Evolutionary conservation across 1,140 invertebrate genomes (phyloP).

Genomic region (Amyelois transitella): DNA sequence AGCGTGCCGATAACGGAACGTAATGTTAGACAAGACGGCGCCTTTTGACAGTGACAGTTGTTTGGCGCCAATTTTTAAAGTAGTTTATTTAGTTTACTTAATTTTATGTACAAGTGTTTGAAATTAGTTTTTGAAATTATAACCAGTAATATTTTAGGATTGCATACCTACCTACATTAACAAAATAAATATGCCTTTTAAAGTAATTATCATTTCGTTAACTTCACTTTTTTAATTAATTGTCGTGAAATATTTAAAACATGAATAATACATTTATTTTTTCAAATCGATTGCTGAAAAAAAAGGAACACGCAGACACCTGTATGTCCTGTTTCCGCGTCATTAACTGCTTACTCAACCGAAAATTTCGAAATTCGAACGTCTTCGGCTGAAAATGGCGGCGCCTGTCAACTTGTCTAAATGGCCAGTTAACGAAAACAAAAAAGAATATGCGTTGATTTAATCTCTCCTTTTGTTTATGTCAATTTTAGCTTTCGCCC

Average conservation of each 20-base stretch:
- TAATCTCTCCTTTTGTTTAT: neutral
- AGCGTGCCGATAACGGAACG: slow-evolving; percentile 55
- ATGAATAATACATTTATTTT: too few relatives aligned
- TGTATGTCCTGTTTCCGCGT: slow-evolving; percentile 58
- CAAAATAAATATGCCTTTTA: too few relatives aligned
- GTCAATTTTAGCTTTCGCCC: too few relatives aligned
- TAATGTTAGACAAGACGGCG: slow-evolving; percentile 46
- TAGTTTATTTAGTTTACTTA: too few relatives aligned
- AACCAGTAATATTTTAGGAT: too few relatives aligned
- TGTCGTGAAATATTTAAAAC: too few relatives aligned
- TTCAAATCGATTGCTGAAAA: too few relatives aligned
- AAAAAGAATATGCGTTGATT: neutral
- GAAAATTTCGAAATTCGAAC: slow-evolving; percentile 55
- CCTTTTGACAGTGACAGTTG: slow-evolving; percentile 43
- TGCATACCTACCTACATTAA: too few relatives aligned
- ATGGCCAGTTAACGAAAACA: slow-evolving; percentile 22
- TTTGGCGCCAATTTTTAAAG: slow-evolving; percentile 34
- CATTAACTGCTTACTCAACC: slow-evolving; percentile 47
- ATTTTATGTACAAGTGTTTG: too few relatives aligned
- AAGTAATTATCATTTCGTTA: too few relatives aligned
- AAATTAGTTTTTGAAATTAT: too few relatives aligned
- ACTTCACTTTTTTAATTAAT: too few relatives aligned
- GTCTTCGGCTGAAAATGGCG: slow-evolving; percentile 37
- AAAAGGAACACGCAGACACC: slow-evolving; percentile 23
- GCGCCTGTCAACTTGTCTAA: slow-evolving; percentile 36